Evolutionary conservation across 2,888 invertebrate genomes (phyloP), one percentile per base, ranked within the genome.

Genomic region (Himalopsyche anomala): DNA sequence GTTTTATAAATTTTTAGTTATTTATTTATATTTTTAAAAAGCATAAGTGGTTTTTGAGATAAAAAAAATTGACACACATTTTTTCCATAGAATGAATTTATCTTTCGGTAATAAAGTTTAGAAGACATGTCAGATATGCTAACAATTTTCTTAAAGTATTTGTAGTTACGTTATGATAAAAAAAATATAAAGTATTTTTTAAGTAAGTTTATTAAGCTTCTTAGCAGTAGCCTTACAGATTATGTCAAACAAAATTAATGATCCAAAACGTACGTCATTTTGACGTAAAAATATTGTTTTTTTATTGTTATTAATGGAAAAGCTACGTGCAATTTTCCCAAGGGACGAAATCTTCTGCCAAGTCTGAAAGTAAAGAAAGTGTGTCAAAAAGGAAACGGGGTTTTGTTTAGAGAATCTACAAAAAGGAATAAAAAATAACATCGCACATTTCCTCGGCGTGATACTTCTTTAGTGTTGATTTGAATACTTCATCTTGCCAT

Each of bases 301-400:
- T 86, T 86, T 86, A 84, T 86, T 86, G 84, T 86, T 86, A 86
- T 86, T 86, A 86, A 86, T 86, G 86, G 84, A 84, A 80, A 84
- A 84, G 86, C 86, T 86, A 86, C 86, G 86, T 86, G 86, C 83
- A 86, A 84, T 81, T 83, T 80, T 62, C 62, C 62, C 62, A 62
- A 40, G 82, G 85, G 85, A 55, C 54, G 54, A 85, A 85, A 85
- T 85, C 85, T 85, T 85, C 85, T 69, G 69, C 82, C 28, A 74
- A 74, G 79, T n/a, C 62, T 62, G 62, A 62, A 62, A 62, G 62
- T 62, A 62, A 62, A 62, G 62, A 62, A 62, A 62, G 62, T 62
- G 62, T 62, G 62, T 62, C 62, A 62, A 62, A 62, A 62, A 11
- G 62, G 62, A 62, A 62, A 62, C 62, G 62, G 62, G 62, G 62